Conservation (phyloP, 2,888 invertebrate genomes). For the Xanthostigma xanthostigma region DNA sequence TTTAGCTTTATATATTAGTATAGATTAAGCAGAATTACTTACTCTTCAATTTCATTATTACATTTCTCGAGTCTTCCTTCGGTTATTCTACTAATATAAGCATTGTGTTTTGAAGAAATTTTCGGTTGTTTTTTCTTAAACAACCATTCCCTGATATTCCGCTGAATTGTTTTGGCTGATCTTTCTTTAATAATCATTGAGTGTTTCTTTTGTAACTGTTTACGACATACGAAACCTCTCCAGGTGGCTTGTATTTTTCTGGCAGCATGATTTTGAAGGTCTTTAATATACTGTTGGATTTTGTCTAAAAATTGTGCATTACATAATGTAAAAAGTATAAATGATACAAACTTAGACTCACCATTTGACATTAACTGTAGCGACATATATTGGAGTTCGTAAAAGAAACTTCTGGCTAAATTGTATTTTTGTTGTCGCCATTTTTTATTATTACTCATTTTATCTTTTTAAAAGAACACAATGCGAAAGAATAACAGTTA, state of each 20-base stretch:
- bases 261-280: slow-evolving; percentile 4
- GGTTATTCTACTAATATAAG: background rate
- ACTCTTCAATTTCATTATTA: slow-evolving; percentile 6
- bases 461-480: background rate
- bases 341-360: background rate
- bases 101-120: background rate
- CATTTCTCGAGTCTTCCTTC: slow-evolving; percentile 5
- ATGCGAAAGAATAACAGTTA: too few relatives aligned
- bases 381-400: background rate
- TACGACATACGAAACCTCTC: slow-evolving; percentile 7
- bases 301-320: slow-evolving; percentile 2
- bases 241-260: slow-evolving; percentile 7
- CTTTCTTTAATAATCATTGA: slow-evolving; percentile 5
- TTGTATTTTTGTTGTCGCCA: background rate
- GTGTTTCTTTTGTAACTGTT: slow-evolving; percentile 5
- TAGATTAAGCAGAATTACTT: background rate
- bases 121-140: slow-evolving; percentile 4
- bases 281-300: slow-evolving; percentile 4
- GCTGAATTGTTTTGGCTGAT: slow-evolving; percentile 8
- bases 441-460: background rate
- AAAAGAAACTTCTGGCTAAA: background rate
- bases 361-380: background rate
- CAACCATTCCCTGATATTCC: slow-evolving; percentile 8
- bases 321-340: background rate
- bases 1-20: too few relatives aligned